phyloP scores from a whole-genome alignment of 2,888 invertebrate species.

The Drosophila lacicola region DNA sequence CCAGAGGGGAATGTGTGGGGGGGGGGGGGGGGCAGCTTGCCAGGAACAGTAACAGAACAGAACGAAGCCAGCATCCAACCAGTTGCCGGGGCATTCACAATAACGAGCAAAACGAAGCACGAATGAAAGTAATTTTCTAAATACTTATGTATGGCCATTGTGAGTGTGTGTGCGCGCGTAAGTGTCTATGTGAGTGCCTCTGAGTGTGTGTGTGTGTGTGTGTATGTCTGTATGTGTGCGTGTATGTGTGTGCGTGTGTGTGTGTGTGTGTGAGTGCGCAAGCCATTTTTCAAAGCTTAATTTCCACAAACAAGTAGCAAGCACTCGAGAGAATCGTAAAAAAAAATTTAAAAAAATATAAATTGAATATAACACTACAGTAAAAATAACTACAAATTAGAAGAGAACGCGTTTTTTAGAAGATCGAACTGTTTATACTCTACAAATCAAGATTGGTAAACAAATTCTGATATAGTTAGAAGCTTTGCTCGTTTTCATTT shows the following conservation, averaged over 20 bases:
- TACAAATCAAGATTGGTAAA: not conserved
- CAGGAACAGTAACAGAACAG: not conserved
- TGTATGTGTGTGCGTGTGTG: slow-evolving; percentile 10
- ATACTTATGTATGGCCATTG: slow-evolving; percentile 59
- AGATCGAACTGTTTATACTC: not conserved
- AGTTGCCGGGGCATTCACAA: slow-evolving; percentile 56
- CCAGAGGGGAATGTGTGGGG: not conserved
- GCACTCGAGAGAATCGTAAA: slow-evolving; percentile 38
- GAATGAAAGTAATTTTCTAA: slow-evolving; percentile 80
- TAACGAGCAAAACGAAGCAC: slow-evolving; percentile 74
- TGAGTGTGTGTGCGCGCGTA: slow-evolving; percentile 10
- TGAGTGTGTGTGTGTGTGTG: slow-evolving; percentile 10
- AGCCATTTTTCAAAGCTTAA: slow-evolving; percentile 78
- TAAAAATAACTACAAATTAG: slow-evolving; percentile 14
- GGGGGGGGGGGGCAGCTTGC: too few relatives aligned
- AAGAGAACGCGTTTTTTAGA: not conserved
- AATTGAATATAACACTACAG: slow-evolving; percentile 11
- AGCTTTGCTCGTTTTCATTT: too few relatives aligned
- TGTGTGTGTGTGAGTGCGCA: slow-evolving; percentile 28
- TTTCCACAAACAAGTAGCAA: slow-evolving; percentile 63
- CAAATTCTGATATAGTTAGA: not conserved
- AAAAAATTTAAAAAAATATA: slow-evolving; percentile 31
- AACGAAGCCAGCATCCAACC: slow-evolving; percentile 15
- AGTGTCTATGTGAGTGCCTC: slow-evolving; percentile 8
- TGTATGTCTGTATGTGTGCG: slow-evolving; percentile 18